Base-by-base conservation (phyloP, 2,888 invertebrate species). In the Pegoplata infirma region DNA sequence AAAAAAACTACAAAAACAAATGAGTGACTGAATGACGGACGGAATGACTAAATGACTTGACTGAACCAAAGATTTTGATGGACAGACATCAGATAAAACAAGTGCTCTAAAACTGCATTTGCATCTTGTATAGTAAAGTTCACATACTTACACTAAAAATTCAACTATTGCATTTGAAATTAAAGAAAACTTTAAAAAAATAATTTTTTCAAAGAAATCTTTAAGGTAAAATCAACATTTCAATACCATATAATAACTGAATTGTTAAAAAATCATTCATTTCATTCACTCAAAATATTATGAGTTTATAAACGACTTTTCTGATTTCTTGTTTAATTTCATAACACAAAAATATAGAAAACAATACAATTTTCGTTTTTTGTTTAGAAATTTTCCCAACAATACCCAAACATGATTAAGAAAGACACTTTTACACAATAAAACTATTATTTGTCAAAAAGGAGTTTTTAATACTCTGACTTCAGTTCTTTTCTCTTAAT, bases 81-180 rank as follows among this genome's bases (percentile, higher is more conserved):
- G 67, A 75, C 61, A 72, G 61, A 71, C 79, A 67, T 75, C 71
- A 75, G 79, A 79, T 79, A 79, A 75, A 72, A 79, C 75, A 79
- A 79, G 79, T 75, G 71, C 71, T 75, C 55, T 71, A 61, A n/a
- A 44, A 36, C 64, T 44, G 66, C 53, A 79, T 75, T 79, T 75
- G 79, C 79, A 79, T 79, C 55, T 71, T n/a, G 19, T 49, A 59
- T 32, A 14, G 23, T 53, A 32, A 74, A 59, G 69, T 74, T 74
- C 69, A 78, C 64, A 66, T 66, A 32, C 67, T 49, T 53, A 17
- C 6, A n/a, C n/a, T n/a, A n/a, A n/a, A n/a, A n/a, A n/a, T n/a
- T n/a, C n/a, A n/a, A n/a, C n/a, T 7, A 16, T 14, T 12, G 14
- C 25, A n/a, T 25, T 25, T 14, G n/a, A 23, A 53, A 3, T 17